Conservation (phyloP, 1,140 invertebrate genomes). For the Eurosta solidaginis region DNA sequence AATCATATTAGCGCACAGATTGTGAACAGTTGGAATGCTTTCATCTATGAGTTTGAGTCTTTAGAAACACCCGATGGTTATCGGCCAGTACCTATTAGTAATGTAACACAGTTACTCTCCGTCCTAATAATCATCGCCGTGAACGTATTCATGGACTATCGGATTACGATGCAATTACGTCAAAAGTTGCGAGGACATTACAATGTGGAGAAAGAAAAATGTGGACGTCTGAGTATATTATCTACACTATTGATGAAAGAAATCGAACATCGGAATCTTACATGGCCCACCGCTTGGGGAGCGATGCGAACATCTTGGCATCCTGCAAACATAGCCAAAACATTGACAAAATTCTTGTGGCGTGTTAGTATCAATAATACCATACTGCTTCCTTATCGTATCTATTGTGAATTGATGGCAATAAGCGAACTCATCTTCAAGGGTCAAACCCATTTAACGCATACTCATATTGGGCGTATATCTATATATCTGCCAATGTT, state of each 20-base stretch:
- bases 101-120: conserved; percentile 47
- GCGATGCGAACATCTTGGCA: conserved; percentile 58
- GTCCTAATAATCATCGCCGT: conserved; percentile 50
- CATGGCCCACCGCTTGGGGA: conserved; percentile 45
- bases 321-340: conserved; percentile 56
- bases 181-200: conserved; percentile 42
- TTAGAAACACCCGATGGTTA: conserved; percentile 65
- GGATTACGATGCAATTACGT: conserved; percentile 36
- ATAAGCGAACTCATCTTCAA: conserved; percentile 52
- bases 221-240: conserved; percentile 40
- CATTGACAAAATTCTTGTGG: conserved; percentile 49
- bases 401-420: conserved; percentile 60
- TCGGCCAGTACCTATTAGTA: conserved; percentile 37
- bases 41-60: conserved; percentile 77
- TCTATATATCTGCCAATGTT: conserved; percentile 66
- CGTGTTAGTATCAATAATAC: conserved; percentile 50
- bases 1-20: conserved; percentile 70
- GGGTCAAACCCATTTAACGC: conserved; percentile 53
- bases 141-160: conserved; percentile 48
- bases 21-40: conserved; percentile 79
- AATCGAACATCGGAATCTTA: conserved; percentile 50
- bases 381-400: conserved; percentile 56
- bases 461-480: conserved; percentile 60
- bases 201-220: conserved; percentile 34
- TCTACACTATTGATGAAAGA: conserved; percentile 59